phyloP scores from a whole-genome alignment of 2,113 vertebrate species.

The Brienomyrus brachyistius region DNA sequence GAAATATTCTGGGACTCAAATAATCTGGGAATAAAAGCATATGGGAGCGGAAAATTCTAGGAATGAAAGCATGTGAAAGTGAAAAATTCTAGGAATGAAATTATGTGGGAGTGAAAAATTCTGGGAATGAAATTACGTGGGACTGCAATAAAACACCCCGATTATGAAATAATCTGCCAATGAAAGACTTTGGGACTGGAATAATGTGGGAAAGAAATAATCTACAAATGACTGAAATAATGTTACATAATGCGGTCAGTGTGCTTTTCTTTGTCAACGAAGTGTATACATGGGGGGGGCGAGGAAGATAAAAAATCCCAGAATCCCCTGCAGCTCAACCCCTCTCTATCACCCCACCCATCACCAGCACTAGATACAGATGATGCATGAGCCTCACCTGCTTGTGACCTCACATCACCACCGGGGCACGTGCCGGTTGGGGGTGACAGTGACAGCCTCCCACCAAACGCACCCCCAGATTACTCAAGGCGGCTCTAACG shows the following conservation, averaged over 20 bases:
- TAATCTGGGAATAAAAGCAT: neutral
- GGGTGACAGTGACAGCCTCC: neutral
- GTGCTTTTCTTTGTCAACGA: neutral
- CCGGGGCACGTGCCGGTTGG: neutral
- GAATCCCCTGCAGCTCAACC: neutral
- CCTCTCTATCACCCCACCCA: neutral
- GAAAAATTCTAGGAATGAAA: neutral
- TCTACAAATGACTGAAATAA: neutral
- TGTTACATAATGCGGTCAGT: neutral
- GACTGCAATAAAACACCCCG: neutral
- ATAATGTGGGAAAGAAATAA: neutral
- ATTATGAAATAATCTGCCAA: neutral
- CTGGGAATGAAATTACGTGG: neutral
- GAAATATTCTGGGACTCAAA: neutral
- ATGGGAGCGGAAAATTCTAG: neutral
- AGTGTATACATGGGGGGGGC: neutral
- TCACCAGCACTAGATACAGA: neutral
- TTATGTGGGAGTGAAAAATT: neutral
- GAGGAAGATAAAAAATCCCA: neutral
- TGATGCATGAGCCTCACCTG: constrained; percentile 19
- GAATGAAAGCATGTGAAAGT: neutral
- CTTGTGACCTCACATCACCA: neutral
- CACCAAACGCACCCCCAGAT: neutral
- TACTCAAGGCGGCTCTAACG: neutral
- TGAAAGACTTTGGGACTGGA: neutral